Evolutionary conservation across 1,140 invertebrate species (phyloP).

Genomic region (Aleiodes sp.): DNA sequence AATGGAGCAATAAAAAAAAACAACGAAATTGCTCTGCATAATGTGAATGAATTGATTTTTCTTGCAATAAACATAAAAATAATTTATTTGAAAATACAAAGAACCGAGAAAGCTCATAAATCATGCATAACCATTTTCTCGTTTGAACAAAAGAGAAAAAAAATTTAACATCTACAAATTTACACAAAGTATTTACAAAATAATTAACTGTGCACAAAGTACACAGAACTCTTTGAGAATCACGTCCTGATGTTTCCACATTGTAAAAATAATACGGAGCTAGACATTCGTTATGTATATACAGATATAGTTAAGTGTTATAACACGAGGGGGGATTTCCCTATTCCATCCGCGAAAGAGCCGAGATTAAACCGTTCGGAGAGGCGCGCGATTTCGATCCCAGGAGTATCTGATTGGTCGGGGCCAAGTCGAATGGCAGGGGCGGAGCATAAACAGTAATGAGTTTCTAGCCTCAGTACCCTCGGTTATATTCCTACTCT

Average conservation of each 20-base stretch:
- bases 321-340: not conserved
- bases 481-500: constrained; percentile 8
- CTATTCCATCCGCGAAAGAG: constrained; percentile 13
- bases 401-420: constrained; percentile 61
- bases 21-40: no score
- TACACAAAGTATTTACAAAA: constrained; percentile 31
- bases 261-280: not conserved
- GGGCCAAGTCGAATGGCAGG: constrained; percentile 57
- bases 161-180: constrained; percentile 35
- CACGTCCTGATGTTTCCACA: constrained; percentile 2
- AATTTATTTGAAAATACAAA: no score
- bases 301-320: not conserved
- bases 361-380: constrained; percentile 63
- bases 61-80: no score
- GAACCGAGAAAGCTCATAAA: no score
- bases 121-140: constrained; percentile 3
- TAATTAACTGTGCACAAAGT: constrained; percentile 17
- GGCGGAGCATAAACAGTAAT: constrained; percentile 64
- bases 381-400: constrained; percentile 60
- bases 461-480: constrained; percentile 63
- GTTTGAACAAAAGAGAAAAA: not conserved
- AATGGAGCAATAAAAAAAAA: no score
- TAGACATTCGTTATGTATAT: constrained; percentile 4
- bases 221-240: constrained; percentile 13
- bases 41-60: no score